Conservation (phyloP, 2,113 vertebrate genomes). For the Caloenas nicobarica region DNA sequence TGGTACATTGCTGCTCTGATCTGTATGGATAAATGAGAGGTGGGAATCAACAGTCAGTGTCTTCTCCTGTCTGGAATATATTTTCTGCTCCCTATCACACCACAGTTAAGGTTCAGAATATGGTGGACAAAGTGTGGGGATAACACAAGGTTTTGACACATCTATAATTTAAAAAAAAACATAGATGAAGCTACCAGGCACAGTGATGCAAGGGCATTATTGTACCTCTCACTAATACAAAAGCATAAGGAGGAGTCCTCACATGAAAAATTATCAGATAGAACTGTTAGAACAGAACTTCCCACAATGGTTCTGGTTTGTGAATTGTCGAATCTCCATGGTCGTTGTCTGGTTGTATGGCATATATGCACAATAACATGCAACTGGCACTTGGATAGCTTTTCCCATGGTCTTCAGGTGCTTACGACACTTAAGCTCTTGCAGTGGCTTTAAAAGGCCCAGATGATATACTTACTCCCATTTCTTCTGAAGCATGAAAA, state of each 20-base stretch:
- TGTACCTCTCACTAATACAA: neutral
- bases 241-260: neutral
- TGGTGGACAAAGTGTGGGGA: neutral
- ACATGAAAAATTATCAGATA: accelerated
- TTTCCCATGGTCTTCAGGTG: neutral
- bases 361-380: accelerated
- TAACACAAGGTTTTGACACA: neutral
- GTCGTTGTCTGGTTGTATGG: neutral
- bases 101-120: neutral
- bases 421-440: accelerated
- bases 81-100: neutral
- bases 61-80: neutral
- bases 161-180: neutral
- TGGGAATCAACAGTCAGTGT: neutral
- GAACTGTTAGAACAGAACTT: neutral
- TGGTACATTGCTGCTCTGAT: neutral
- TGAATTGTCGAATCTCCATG: neutral
- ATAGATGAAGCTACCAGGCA: neutral
- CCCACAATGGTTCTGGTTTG: neutral
- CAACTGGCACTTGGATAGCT: neutral
- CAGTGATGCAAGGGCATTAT: neutral
- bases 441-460: neutral
- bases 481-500: neutral
- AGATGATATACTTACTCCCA: neutral
- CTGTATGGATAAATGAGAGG: neutral